Conservation (phyloP, 2,113 vertebrate genomes). For the Grammomys surdaster region DNA sequence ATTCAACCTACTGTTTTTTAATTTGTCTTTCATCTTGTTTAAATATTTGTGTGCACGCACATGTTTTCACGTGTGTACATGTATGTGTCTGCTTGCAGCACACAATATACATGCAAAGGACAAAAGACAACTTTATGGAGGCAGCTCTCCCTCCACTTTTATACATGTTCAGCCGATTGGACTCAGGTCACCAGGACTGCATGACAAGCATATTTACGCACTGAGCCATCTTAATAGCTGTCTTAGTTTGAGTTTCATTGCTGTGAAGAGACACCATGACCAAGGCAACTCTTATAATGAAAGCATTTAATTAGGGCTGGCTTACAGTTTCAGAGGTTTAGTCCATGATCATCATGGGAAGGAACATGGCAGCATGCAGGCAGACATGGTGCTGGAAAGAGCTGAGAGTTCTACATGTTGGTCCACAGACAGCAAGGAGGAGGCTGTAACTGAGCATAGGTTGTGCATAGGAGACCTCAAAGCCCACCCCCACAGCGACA, state of each 20-base stretch:
- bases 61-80: too few relatives aligned
- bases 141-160: background rate
- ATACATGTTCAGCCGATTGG: background rate
- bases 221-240: background rate
- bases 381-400: background rate
- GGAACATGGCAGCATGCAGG: background rate
- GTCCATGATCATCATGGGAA: background rate
- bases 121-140: background rate
- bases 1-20: background rate
- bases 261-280: background rate
- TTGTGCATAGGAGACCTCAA: background rate
- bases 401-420: background rate
- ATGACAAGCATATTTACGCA: background rate
- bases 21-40: background rate
- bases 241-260: background rate
- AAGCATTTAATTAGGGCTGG: background rate
- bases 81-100: background rate
- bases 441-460: background rate
- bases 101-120: background rate
- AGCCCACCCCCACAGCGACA: background rate
- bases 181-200: too few relatives aligned
- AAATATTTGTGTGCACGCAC: background rate
- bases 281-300: background rate
- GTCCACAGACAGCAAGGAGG: background rate
- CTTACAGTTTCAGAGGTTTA: background rate